phyloP scores from a whole-genome alignment of 2,113 vertebrate species.

The Piaya cayana region DNA sequence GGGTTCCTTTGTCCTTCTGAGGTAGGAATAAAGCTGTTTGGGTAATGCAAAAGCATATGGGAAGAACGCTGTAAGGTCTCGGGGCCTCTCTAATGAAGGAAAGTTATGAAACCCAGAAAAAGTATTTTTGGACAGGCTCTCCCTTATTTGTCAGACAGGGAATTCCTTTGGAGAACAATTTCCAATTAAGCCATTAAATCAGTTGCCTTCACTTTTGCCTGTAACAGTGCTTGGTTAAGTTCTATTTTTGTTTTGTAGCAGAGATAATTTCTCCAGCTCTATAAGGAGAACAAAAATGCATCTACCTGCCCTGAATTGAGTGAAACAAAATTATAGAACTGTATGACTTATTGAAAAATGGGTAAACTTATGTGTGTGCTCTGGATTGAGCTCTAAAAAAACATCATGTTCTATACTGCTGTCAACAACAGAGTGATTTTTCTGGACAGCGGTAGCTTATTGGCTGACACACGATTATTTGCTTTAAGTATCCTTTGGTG shows the following conservation, averaged over 20 bases:
- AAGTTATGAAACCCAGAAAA: neutral
- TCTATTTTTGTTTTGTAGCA: neutral
- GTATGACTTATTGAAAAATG: neutral
- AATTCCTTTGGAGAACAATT: neutral
- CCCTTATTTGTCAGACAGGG: neutral
- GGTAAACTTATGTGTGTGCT: neutral
- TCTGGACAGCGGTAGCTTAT: neutral
- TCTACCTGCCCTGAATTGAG: neutral
- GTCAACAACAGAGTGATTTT: neutral
- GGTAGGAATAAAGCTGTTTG: neutral
- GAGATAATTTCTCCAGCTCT: neutral
- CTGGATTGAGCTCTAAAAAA: neutral
- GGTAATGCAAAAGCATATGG: neutral
- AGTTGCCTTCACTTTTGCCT: neutral
- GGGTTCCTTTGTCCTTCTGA: neutral
- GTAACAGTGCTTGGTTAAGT: neutral
- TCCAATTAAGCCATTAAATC: neutral
- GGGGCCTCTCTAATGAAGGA: neutral
- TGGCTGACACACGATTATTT: neutral
- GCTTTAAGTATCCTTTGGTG: conserved; percentile 6
- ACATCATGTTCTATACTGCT: neutral
- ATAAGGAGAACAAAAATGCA: neutral
- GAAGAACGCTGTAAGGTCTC: neutral
- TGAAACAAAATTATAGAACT: neutral
- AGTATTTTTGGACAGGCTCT: neutral